Evolutionary conservation across 2,113 vertebrate species (phyloP).

Genomic region (Eudyptes chrysolophus): DNA sequence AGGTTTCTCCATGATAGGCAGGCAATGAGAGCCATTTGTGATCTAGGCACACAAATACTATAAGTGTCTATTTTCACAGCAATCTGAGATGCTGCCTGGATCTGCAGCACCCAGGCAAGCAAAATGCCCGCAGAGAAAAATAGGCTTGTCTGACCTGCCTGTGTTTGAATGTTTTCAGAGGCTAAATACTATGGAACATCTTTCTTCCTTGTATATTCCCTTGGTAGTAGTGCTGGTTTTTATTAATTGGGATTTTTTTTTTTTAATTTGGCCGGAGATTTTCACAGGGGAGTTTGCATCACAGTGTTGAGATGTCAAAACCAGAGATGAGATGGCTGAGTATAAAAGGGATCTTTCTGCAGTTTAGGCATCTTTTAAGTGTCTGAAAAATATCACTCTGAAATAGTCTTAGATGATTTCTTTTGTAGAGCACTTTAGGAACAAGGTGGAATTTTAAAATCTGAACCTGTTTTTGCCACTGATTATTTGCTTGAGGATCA

Average conservation of each 20-base stretch:
- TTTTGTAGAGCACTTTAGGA: not conserved
- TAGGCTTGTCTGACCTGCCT: not conserved
- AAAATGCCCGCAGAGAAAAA: not conserved
- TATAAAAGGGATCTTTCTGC: not conserved
- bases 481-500: slow-evolving; percentile 29
- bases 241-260: not conserved
- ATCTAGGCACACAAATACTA: not conserved
- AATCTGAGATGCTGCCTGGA: not conserved
- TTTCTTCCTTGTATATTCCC: not conserved
- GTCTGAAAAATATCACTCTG: not conserved
- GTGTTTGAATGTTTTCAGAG: not conserved
- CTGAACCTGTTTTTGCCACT: not conserved
- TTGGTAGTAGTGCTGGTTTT: not conserved
- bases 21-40: not conserved
- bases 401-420: not conserved
- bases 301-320: not conserved
- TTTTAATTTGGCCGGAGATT: not conserved
- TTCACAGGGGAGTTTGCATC: not conserved
- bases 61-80: not conserved
- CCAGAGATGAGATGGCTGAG: not conserved
- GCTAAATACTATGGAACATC: not conserved
- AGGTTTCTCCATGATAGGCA: not conserved
- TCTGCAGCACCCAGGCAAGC: not conserved
- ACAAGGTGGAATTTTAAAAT: slow-evolving; percentile 3
- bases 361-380: not conserved